Conservation (phyloP, 2,888 invertebrate species). For the Drosophila conformis region DNA sequence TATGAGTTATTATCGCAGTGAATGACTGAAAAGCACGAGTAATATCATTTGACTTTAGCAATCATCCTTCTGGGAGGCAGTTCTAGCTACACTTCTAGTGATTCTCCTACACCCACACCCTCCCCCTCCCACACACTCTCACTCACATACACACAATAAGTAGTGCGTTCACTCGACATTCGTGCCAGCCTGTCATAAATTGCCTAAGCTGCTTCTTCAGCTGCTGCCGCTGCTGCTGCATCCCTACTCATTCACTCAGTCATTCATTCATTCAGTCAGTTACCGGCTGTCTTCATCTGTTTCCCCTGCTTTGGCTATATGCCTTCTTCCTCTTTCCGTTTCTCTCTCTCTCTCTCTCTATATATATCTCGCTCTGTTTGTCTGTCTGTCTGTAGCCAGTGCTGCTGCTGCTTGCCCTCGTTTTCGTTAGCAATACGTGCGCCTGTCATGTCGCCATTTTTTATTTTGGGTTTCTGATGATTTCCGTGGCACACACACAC, state of each 20-base stretch:
- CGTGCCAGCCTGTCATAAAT: slow-evolving; percentile 53
- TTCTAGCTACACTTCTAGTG: slow-evolving; percentile 19
- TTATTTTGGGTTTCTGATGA: slow-evolving; percentile 59
- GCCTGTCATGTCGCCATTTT: slow-evolving; percentile 65
- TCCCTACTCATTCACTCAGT: slow-evolving; percentile 16
- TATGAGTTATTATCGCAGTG: slow-evolving; percentile 31
- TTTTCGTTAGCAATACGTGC: slow-evolving; percentile 57
- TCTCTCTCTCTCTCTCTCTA: slow-evolving; percentile 5
- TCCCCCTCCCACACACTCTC: neutral
- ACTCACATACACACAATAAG: neutral
- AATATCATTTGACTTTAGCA: slow-evolving; percentile 55
- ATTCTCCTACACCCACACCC: slow-evolving; percentile 20
- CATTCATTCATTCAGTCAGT: slow-evolving; percentile 48
- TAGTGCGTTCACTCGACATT: slow-evolving; percentile 37
- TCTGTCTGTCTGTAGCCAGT: slow-evolving; percentile 34
- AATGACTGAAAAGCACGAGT: slow-evolving; percentile 28
- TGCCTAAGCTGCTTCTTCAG: slow-evolving; percentile 54
- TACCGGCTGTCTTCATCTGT: slow-evolving; percentile 47
- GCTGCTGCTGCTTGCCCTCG: slow-evolving; percentile 44
- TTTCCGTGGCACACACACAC: slow-evolving; percentile 42
- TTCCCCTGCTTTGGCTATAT: neutral
- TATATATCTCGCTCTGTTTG: slow-evolving; percentile 2
- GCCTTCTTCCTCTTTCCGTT: neutral
- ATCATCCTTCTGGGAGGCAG: slow-evolving; percentile 34
- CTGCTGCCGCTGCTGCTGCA: slow-evolving; percentile 15